phyloP scores from a whole-genome alignment of 2,888 invertebrate species.

The Nysson spinosus region DNA sequence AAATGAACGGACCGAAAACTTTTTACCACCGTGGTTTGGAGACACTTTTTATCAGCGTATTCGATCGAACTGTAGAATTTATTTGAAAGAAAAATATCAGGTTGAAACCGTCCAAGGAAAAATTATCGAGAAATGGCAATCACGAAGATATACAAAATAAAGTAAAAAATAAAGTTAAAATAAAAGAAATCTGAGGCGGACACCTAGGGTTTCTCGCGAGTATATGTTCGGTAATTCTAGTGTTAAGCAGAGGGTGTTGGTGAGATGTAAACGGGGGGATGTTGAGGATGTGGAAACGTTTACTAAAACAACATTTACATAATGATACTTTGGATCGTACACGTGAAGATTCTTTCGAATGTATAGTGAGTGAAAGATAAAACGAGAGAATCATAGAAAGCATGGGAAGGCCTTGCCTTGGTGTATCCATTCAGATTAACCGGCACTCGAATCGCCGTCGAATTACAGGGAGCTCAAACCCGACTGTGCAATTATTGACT shows the following conservation, averaged over 20 bases:
- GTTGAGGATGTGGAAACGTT: slow-evolving; percentile 16
- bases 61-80: no score
- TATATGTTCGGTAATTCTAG: no score
- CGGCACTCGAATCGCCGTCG: slow-evolving; percentile 49
- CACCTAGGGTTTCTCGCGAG: no score
- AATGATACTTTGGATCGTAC: slow-evolving; percentile 20
- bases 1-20: no score
- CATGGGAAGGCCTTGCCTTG: slow-evolving; percentile 17
- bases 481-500: slow-evolving; percentile 58
- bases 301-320: slow-evolving; percentile 40
- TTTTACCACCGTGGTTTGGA: no score
- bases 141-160: no score
- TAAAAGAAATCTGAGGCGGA: no score
- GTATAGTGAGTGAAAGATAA: slow-evolving; percentile 46
- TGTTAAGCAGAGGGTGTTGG: not conserved
- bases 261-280: not conserved
- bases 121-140: no score
- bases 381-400: slow-evolving; percentile 56
- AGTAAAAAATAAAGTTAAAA: no score
- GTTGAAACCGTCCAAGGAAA: no score
- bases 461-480: slow-evolving; percentile 45
- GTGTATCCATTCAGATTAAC: slow-evolving; percentile 36
- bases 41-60: no score
- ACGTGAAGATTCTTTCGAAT: slow-evolving; percentile 13
- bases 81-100: no score